These are phyloP conservation scores for Pseudomugil gertrudae DNA, from an alignment of 2,797 vertebrate genomes.

Conservation along the genomic window DNA sequence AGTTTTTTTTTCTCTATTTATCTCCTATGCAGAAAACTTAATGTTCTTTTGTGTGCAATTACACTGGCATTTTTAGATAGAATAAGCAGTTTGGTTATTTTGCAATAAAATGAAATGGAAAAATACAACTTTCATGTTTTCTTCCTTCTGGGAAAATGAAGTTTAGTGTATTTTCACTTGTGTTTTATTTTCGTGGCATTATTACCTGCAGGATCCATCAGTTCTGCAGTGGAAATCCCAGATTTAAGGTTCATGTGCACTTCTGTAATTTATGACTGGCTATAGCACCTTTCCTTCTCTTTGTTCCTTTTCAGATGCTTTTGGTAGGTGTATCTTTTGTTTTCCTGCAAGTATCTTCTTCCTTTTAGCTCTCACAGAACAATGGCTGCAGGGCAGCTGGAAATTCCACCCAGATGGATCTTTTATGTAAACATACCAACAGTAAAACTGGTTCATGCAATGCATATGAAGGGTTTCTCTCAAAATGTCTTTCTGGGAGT, in stretches of 20 bases:
- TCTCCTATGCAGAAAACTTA: slow-evolving; percentile 42
- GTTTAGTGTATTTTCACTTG: background rate
- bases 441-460: slow-evolving; percentile 12
- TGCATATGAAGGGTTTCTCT: background rate
- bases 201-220: background rate
- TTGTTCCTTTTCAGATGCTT: slow-evolving; percentile 44
- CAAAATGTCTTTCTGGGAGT: background rate
- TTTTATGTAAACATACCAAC: slow-evolving; percentile 5
- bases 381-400: slow-evolving; percentile 45
- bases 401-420: slow-evolving; percentile 61
- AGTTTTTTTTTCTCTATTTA: slow-evolving; percentile 58
- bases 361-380: slow-evolving; percentile 38
- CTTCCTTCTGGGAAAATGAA: slow-evolving; percentile 20
- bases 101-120: slow-evolving; percentile 71
- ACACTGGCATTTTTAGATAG: slow-evolving; percentile 56
- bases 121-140: slow-evolving; percentile 4
- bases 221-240: slow-evolving; percentile 2
- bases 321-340: slow-evolving; percentile 39
- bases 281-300: slow-evolving; percentile 12
- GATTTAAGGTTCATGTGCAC: background rate
- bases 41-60: slow-evolving; percentile 54
- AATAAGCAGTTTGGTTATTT: slow-evolving; percentile 69
- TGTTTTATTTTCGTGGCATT: background rate
- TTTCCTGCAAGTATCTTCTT: slow-evolving; percentile 53
- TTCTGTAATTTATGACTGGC: background rate